Conservation (phyloP, 2,888 invertebrate species). For the Reticulitermes lucifugus region DNA sequence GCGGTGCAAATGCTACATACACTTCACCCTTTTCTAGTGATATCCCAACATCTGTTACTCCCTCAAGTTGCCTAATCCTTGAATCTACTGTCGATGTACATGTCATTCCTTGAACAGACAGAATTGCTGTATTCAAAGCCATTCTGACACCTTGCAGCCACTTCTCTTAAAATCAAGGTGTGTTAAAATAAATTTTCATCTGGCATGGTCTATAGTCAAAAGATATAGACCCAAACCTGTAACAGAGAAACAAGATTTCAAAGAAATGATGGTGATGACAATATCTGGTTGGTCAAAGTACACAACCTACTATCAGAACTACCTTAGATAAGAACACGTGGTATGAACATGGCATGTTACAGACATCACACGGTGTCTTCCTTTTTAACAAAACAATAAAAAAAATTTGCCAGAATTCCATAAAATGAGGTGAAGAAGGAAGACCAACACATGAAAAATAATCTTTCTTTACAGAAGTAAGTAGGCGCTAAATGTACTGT, state of each 20-base stretch:
- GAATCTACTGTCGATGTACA: constrained; percentile 88
- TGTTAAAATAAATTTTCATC: neutral
- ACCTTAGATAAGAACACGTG: too few species aligned
- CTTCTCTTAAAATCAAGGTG: neutral
- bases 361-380: too few species aligned
- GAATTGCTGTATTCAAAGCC: constrained; percentile 5
- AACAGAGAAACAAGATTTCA: neutral
- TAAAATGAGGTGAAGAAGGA: too few species aligned
- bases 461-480: too few species aligned
- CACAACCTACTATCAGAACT: too few species aligned
- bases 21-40: constrained; percentile 71
- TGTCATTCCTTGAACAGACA: constrained; percentile 74
- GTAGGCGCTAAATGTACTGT: too few species aligned
- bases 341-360: too few species aligned
- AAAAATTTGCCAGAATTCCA: too few species aligned
- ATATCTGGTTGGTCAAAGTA: too few species aligned
- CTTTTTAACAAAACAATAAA: too few species aligned
- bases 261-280: too few species aligned
- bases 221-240: neutral
- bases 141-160: neutral
- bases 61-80: constrained; percentile 73
- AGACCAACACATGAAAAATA: too few species aligned
- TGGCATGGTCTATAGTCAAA: neutral
- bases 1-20: constrained; percentile 79
- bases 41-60: constrained; percentile 74